Evolutionary conservation across 92 coral and sea anemone species (phyloP).

Genomic region (Meandrina meandrites): DNA sequence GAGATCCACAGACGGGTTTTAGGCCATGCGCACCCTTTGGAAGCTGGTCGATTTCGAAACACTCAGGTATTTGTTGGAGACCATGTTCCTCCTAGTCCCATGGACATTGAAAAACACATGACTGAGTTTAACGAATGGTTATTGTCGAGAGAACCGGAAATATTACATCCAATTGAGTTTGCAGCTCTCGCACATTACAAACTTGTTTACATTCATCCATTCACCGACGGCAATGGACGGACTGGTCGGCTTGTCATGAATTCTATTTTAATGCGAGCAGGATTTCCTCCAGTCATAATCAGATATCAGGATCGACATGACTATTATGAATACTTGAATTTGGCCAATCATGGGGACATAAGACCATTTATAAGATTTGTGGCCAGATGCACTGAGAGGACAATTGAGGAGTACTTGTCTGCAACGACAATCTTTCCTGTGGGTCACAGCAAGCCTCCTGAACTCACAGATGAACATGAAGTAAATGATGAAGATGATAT

Average conservation of each 20-base stretch:
- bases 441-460: conserved; percentile 74
- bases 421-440: conserved; percentile 90
- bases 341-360: conserved; percentile 96
- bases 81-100: conserved; percentile 90
- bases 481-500: conserved; percentile 10
- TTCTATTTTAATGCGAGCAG: conserved; percentile 97
- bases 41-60: conserved; percentile 85
- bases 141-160: conserved; percentile 70
- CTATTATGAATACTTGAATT: conserved; percentile 83
- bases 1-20: conserved; percentile 89
- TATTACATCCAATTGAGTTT: conserved; percentile 91
- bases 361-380: conserved; percentile 97
- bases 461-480: conserved; percentile 80
- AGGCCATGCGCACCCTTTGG: conserved; percentile 94
- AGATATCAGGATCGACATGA: conserved; percentile 83
- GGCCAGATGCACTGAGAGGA: conserved; percentile 91
- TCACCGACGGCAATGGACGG: conserved; percentile 98
- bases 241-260: conserved; percentile 93
- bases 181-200: conserved; percentile 97
- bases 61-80: conserved; percentile 95
- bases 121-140: conserved; percentile 89
- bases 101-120: conserved; percentile 85
- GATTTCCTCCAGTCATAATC: conserved; percentile 97
- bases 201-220: conserved; percentile 96
- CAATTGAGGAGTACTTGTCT: conserved; percentile 91